Conservation (phyloP, 2,888 invertebrate genomes). For the Habrosyne pyritoides region DNA sequence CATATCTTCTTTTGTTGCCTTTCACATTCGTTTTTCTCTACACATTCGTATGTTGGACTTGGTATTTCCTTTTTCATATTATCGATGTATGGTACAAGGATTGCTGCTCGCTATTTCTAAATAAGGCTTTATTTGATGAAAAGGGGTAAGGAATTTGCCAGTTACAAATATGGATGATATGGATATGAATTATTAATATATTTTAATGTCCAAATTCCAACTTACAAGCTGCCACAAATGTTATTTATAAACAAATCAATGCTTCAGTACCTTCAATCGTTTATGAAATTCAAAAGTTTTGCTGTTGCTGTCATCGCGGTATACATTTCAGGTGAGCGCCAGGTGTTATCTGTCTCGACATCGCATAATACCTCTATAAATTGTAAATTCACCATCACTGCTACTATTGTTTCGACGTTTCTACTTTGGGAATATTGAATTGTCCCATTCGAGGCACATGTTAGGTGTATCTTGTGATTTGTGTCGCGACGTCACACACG, state of each 20-base stretch:
- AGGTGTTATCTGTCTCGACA: constrained; percentile 4
- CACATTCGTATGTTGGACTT: neutral
- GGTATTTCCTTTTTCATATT: neutral
- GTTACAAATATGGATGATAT: too few relatives aligned
- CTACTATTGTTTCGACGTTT: constrained; percentile 30
- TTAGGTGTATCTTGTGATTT: neutral
- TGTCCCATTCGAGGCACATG: constrained; percentile 21
- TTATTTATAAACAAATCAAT: neutral
- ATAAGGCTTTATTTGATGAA: neutral
- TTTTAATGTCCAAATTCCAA: neutral
- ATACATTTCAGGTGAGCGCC: constrained; percentile 1
- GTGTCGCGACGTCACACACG: neutral
- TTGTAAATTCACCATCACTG: constrained; percentile 19
- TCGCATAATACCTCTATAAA: constrained; percentile 34
- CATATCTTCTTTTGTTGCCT: constrained; percentile 32
- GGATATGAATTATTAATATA: too few relatives aligned
- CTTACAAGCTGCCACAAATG: too few relatives aligned
- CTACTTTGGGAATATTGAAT: constrained; percentile 23
- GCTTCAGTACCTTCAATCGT: too few relatives aligned
- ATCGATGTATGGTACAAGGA: neutral
- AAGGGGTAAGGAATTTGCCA: too few relatives aligned
- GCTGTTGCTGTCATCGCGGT: neutral
- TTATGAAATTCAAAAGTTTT: neutral
- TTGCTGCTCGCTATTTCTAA: neutral
- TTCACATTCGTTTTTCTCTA: constrained; percentile 12